Base-by-base conservation (phyloP, 2,888 invertebrate species). In the Rhogogaster chlorosoma region DNA sequence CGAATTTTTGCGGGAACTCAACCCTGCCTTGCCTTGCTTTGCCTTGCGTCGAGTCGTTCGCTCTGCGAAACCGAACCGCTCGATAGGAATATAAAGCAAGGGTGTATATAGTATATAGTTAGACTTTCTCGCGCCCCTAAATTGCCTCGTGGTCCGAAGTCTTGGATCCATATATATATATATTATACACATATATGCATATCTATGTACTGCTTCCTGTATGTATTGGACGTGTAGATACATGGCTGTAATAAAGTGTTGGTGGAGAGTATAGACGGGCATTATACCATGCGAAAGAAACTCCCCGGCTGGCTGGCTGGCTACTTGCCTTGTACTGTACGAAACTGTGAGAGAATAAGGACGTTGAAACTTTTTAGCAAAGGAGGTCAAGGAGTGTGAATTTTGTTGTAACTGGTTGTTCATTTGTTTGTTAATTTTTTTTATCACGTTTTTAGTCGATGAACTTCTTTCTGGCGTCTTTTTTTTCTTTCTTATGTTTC, bases 71-170 rank as follows among this genome's bases (percentile, higher is more conserved):
- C 45, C 75, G 75, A 75, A 45, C 75, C 75, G 75, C 75, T 75
- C 75, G 75, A 75, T 75, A 75, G 42, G 70, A 70, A 70, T 70
- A 70, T 70, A 70, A 70, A 70, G 70, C 70, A 70, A 70, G 70
- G 36, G 70, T 67, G 32, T 67, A 67, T 67, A 67, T 67, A 67
- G 67, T 67, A 67, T 32, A 67, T 67, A 67, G 67, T 32, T 67
- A 67, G 61, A 38, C 26, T 80, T 80, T 80, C 80, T 61, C 57
- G 61, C n/a, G 57, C 80, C 61, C 80, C 61, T 80, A 38, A 80
- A 80, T 57, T 80, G 80, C 80, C 80, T 36, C n/a, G 57, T 61
- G 38, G 61, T 61, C 57, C 77, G 77, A 38, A 61, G 49, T n/a
- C 80, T 22, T 61, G 71, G 22, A 26, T 73, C 26, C 38, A 73